phyloP scores from a whole-genome alignment of 2,888 invertebrate genomes.

The Metalampra italica region DNA sequence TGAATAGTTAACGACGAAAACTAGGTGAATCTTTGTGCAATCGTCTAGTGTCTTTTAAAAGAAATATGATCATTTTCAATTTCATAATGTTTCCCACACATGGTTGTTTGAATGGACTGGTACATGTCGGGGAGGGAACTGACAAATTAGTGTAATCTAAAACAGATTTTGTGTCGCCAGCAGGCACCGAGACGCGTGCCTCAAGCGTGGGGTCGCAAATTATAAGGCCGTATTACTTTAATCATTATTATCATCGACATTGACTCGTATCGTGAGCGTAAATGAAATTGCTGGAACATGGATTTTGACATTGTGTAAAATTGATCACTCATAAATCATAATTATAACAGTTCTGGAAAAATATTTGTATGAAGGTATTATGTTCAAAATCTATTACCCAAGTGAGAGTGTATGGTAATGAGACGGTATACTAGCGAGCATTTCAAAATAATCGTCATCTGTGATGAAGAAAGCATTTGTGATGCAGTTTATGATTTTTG shows the following conservation, averaged over 20 bases:
- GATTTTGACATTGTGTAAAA: no score
- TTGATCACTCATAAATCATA: no score
- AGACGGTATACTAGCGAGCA: no score
- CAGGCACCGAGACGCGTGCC: conserved; percentile 44
- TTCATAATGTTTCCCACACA: conserved; percentile 76
- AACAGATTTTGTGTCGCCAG: conserved; percentile 60
- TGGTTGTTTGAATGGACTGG: conserved; percentile 56
- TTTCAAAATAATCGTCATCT: no score
- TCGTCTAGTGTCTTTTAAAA: conserved; percentile 72
- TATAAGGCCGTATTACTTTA: conserved; percentile 42
- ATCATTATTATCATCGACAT: conserved; percentile 42
- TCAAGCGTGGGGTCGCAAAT: conserved; percentile 47
- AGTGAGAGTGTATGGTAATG: no score
- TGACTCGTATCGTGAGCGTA: neutral
- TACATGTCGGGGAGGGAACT: conserved; percentile 40
- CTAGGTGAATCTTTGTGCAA: conserved; percentile 79
- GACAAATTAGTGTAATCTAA: conserved; percentile 76
- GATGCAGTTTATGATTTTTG: neutral
- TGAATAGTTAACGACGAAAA: conserved; percentile 77
- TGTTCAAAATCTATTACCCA: no score
- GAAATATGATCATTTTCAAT: conserved; percentile 78
- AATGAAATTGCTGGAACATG: conserved; percentile 2
- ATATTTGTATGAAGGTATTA: no score
- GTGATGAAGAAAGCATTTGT: no score
- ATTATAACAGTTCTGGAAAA: no score